Percentiles rank a stretch among this genome's conserved stretches.
These are phyloP conservation scores for Eupithecia dodoneata DNA, from an alignment of 2,888 invertebrate genomes.

Conservation along the genomic window DNA sequence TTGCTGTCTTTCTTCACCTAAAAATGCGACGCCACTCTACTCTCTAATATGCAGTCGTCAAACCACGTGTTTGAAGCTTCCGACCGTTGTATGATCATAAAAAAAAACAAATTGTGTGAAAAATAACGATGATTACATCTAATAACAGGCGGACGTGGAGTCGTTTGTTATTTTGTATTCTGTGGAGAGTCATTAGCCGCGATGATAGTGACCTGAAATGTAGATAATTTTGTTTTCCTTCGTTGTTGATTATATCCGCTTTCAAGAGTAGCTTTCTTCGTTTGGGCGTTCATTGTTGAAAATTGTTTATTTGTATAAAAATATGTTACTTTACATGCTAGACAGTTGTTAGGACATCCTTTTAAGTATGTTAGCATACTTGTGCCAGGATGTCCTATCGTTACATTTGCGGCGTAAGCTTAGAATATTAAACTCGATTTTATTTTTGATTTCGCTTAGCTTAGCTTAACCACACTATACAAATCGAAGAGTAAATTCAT, in stretches of 20 bases:
- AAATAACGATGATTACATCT: conserved; percentile 83
- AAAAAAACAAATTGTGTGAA: conserved; percentile 83
- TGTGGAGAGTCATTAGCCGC: conserved; percentile 73
- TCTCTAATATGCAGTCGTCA: conserved; percentile 12
- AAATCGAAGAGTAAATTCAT: background rate
- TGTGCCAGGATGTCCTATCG: too few species aligned
- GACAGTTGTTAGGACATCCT: too few species aligned
- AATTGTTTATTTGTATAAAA: too few species aligned
- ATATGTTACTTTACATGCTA: too few species aligned
- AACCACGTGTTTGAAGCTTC: conserved; percentile 21
- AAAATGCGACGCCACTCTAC: background rate
- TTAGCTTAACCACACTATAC: background rate
- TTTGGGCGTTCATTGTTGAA: background rate
- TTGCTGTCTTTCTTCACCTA: background rate
- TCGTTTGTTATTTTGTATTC: conserved; percentile 61
- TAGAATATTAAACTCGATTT: background rate
- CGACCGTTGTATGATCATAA: conserved; percentile 48
- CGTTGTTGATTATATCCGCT: conserved; percentile 45
- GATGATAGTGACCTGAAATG: conserved; percentile 78
- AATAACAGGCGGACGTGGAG: conserved; percentile 73
- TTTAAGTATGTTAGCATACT: too few species aligned
- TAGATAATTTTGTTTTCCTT: conserved; percentile 71
- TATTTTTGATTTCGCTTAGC: background rate
- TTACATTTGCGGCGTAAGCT: background rate
- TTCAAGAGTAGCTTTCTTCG: conserved; percentile 13